Evolutionary conservation across 2,113 vertebrate species (phyloP), one percentile per base, ranked within the genome.

Genomic region (Seriola aureovittata): DNA sequence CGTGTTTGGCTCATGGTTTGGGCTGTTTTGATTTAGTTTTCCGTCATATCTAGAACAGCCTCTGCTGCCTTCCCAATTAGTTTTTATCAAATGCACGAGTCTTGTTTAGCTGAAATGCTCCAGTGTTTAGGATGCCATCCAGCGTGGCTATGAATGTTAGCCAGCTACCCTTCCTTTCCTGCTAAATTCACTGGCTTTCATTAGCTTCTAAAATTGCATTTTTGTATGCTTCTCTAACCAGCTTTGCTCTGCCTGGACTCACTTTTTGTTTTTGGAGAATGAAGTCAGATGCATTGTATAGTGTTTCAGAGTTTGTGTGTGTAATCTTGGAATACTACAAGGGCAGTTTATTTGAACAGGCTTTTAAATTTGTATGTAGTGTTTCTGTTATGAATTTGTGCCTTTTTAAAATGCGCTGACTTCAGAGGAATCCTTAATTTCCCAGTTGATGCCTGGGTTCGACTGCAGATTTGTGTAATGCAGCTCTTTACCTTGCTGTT

Each of bases 161-260:
- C 50, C 68, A 73, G 63, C 25, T 71, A 16, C 4, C 14, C 29
- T 32, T 21, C 71, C 57, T 57, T 75, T 69, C 23, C 54, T 70
- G 40, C 32, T 36, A 42, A 71, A 68, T 64, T 85, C 38, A 44
- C 21, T 71, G 78, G 66, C 70, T 72, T 75, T 85, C 25, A 81
- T 75, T 70, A 52, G 38, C 19, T 57, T 70, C 25, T 54, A 13
- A 59, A 75, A 76, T 50, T 21, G 34, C 59, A 65, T 75, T 64
- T 73, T 71, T 78, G 21, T 81, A 5, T 73, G 68, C 23, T 62
- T 62, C 46, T 57, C 54, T 62, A 48, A 54, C 55, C 50, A 48
- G 57, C 48, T 50, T 19, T 5, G 1, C 46, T 50, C 50, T 52
- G 50, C 54, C 54, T 57, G 23, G 54, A 1, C 7, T 57, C 54